Evolutionary conservation across 2,797 vertebrate genomes (phyloP).

Genomic region (Otolemur crassicaudatus): DNA sequence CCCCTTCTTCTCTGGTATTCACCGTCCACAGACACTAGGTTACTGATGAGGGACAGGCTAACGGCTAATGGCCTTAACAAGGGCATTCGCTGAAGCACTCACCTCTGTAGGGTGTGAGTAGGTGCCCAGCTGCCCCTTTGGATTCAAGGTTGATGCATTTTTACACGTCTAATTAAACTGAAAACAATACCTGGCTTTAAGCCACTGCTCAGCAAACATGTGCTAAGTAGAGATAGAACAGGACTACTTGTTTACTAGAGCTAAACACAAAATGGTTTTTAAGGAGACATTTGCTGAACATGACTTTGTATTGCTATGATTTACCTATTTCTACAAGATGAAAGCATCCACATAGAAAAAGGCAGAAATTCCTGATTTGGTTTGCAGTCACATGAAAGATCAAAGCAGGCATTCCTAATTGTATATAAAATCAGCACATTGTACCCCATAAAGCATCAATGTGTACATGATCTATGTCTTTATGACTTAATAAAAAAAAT

Average conservation of each 20-base stretch:
- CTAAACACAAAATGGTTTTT: slow-evolving; percentile 21
- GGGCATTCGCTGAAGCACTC: neutral
- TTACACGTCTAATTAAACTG: neutral
- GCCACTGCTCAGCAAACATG: slow-evolving; percentile 38
- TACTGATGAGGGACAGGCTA: neutral
- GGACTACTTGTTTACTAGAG: neutral
- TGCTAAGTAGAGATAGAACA: slow-evolving; percentile 10
- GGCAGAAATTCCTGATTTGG: neutral
- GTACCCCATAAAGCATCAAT: too few species aligned
- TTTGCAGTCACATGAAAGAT: neutral
- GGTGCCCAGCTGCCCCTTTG: neutral
- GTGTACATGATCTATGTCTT: too few species aligned
- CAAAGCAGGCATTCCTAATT: neutral
- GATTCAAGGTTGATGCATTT: neutral
- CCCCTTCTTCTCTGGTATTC: neutral
- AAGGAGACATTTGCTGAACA: neutral
- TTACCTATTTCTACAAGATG: neutral
- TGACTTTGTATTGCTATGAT: neutral
- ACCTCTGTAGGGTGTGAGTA: neutral
- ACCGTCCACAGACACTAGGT: neutral
- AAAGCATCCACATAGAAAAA: slow-evolving; percentile 24
- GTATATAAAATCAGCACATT: too few species aligned
- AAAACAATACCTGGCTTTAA: slow-evolving; percentile 40
- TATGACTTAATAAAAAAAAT: too few species aligned
- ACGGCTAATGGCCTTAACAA: neutral